Evolutionary conservation across 2,113 vertebrate genomes (phyloP).

Genomic region (Vulpes vulpes): DNA sequence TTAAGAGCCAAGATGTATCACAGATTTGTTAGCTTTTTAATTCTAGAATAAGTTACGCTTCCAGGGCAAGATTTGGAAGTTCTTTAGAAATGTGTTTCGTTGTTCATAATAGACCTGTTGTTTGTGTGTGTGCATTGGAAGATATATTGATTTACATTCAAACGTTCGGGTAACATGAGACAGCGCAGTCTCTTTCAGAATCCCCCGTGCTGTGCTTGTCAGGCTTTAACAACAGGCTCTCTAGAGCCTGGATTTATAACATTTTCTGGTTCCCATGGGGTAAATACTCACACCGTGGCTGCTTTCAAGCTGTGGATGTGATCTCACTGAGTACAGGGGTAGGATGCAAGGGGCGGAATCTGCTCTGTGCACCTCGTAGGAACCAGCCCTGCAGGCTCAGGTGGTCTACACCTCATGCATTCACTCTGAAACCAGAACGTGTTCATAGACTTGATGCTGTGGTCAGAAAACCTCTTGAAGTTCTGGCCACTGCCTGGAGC

Average conservation of each 20-base stretch:
- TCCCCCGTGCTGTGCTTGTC: not conserved
- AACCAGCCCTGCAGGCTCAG: accelerated
- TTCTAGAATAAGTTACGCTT: not conserved
- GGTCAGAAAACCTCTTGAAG: not conserved
- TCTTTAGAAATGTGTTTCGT: not conserved
- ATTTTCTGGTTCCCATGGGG: not conserved
- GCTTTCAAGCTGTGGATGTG: not conserved
- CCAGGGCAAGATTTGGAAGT: not conserved
- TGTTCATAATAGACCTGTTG: not conserved
- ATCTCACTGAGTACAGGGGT: not conserved
- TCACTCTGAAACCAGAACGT: not conserved
- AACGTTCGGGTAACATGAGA: not conserved
- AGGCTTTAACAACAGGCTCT: not conserved
- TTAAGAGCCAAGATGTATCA: not conserved
- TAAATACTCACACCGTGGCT: accelerated
- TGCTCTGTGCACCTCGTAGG: accelerated
- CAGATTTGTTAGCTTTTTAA: not conserved
- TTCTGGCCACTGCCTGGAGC: no score
- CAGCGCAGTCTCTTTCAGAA: no score
- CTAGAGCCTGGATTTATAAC: not conserved
- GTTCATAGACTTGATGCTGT: not conserved
- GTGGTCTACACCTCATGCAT: accelerated
- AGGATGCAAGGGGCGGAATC: accelerated
- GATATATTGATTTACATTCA: not conserved
- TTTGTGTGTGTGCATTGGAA: not conserved